These are phyloP conservation scores for Drosophila pruinosa DNA, from an alignment of 1,140 invertebrate species.

Conservation along the genomic window DNA sequence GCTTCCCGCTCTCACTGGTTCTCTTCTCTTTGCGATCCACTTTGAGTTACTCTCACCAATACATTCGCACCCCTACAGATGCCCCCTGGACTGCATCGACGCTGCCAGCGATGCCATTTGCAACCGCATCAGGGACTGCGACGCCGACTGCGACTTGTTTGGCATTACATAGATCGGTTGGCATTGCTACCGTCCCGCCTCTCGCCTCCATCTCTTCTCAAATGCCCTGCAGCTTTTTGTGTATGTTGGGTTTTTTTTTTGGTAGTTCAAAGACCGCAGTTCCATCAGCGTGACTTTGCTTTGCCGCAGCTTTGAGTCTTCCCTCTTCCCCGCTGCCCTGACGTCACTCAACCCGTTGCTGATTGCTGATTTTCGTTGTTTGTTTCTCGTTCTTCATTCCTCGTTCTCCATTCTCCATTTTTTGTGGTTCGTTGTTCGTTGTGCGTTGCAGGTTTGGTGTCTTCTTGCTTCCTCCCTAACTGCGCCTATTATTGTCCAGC, in stretches of 20 bases:
- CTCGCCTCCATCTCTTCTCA: background rate
- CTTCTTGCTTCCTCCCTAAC: constrained; percentile 1
- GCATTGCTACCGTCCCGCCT: background rate
- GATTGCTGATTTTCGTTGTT: background rate
- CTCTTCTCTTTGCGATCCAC: constrained; percentile 27
- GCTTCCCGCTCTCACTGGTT: background rate
- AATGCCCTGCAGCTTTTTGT: background rate
- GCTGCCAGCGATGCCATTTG: background rate
- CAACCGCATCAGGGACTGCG: background rate
- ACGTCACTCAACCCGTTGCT: constrained; percentile 9
- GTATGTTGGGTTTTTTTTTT: constrained; percentile 30
- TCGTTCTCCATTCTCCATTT: background rate
- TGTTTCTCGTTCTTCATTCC: background rate
- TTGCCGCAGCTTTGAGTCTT: background rate
- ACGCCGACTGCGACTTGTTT: background rate
- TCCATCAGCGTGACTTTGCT: constrained; percentile 19
- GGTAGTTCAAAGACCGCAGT: constrained; percentile 62
- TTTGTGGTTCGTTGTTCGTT: background rate
- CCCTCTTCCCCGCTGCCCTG: background rate
- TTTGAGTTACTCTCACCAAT: constrained; percentile 9
- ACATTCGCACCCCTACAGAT: constrained; percentile 20
- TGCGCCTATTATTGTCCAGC: background rate
- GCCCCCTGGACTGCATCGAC: constrained; percentile 37
- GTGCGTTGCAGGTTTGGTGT: background rate
- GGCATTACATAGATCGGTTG: constrained; percentile 63